Evolutionary conservation across 2,888 invertebrate species (phyloP), one percentile per base, ranked within the genome.

Genomic region (Latheticus oryzae): DNA sequence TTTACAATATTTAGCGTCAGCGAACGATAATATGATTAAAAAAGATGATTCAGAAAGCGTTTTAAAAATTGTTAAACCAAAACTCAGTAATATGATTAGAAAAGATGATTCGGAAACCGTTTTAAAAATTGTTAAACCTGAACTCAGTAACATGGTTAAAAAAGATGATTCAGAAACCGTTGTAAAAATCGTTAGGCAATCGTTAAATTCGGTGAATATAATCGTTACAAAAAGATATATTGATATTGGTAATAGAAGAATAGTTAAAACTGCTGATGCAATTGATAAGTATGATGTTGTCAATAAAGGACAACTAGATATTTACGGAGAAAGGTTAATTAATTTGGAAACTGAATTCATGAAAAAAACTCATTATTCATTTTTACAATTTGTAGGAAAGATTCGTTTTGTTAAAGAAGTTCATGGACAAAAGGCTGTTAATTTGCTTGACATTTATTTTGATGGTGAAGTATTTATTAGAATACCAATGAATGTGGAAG

Each of bases 211-310:
- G n/a, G n/a, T 19, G 28, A 28, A 28, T 28, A 3, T 28, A 28
- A 28, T 4, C 28, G 28, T 8, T 28, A 28, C 28, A 28, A 28
- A 28, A 28, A 28, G 28, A 28, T 28, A 28, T 28, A 28, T n/a
- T n/a, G 28, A 28, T 28, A 28, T 28, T 28, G 33, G 33, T 33
- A 33, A 33, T 33, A 33, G 33, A 33, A 33, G 33, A 33, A 9
- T 33, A 33, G 33, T 33, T 33, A 33, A 33, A 33, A 33, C 33
- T 33, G 33, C 33, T 13, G 30, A 30, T 30, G 33, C 33, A 33
- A 33, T 33, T 26, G 33, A 33, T 33, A 33, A 33, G 33, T 13
- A 33, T 33, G 33, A 33, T 33, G 33, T 33, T 33, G 33, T 33
- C 33, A 33, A 33, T 33, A 33, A 33, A 33, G 15, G 15, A 33